These are phyloP conservation scores for Thelohanellus kitauei DNA, from an alignment of 30 jellyfish, hydroid and myxozoan species.

Conservation along the genomic window DNA sequence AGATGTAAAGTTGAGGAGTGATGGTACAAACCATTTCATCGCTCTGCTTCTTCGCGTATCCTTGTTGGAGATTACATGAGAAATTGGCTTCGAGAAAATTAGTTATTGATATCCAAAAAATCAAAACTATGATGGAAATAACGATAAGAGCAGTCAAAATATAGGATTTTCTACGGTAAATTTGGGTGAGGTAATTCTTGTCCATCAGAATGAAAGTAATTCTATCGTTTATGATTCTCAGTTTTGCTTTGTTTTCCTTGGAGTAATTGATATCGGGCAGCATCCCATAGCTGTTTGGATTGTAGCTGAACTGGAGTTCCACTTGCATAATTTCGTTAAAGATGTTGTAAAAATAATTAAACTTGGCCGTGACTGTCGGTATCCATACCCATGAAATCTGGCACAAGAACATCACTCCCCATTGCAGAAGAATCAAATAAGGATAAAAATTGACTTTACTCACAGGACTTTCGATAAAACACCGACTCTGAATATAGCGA, in stretches of 20 bases:
- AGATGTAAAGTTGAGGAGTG: conserved; percentile 15
- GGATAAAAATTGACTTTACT: too few species aligned
- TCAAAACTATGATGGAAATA: conserved; percentile 4
- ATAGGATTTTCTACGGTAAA: conserved; percentile 11
- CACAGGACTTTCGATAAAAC: too few species aligned
- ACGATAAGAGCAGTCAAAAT: conserved; percentile 6
- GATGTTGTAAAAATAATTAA: conserved; percentile 19
- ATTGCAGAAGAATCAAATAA: conserved; percentile 11
- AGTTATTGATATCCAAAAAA: conserved; percentile 11
- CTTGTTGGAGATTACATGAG: too few species aligned
- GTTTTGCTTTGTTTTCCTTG: conserved; percentile 10
- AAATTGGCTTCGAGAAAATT: conserved; percentile 14
- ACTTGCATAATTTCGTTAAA: conserved; percentile 14
- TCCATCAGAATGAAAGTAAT: conserved; percentile 17
- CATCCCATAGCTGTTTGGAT: conserved; percentile 10
- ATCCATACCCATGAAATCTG: conserved; percentile 23
- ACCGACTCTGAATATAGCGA: too few species aligned
- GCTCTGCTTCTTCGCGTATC: too few species aligned
- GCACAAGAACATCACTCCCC: conserved; percentile 16
- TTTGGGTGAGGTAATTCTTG: conserved; percentile 13
- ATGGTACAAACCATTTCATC: conserved; percentile 16
- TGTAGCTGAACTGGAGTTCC: conserved; percentile 12
- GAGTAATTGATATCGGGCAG: conserved; percentile 18
- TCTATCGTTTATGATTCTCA: conserved; percentile 23
- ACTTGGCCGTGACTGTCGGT: conserved; percentile 26